These are phyloP conservation scores for Myrmecophaga tridactyla DNA, from an alignment of 2,113 vertebrate species.

Conservation along the genomic window DNA sequence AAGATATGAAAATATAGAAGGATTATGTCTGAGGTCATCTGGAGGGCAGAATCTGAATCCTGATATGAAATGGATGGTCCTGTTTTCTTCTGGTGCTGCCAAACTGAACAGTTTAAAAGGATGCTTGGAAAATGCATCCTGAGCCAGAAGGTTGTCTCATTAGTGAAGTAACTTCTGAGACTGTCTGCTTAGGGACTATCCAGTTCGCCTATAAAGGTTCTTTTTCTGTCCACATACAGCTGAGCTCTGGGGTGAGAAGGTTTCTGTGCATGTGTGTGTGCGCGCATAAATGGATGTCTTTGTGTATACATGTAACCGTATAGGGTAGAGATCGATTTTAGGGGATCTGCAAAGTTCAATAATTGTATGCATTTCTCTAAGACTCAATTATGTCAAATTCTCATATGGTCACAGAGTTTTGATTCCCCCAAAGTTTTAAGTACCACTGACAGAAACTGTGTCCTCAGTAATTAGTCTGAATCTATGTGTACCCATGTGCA, in stretches of 20 bases:
- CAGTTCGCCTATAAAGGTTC: background rate
- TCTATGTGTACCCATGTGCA: background rate
- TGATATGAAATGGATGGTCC: background rate
- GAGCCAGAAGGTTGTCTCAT: background rate
- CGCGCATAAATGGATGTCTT: background rate
- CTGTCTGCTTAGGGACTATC: background rate
- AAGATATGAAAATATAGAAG: background rate
- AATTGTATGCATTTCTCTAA: background rate
- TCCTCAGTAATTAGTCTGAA: background rate
- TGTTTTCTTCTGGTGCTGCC: background rate
- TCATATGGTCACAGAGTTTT: background rate
- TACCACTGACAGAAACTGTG: background rate
- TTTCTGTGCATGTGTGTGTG: too few species aligned
- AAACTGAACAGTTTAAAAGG: background rate
- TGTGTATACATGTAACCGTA: background rate
- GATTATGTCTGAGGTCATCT: background rate
- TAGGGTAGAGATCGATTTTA: background rate
- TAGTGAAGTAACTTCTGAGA: background rate
- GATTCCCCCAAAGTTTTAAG: background rate
- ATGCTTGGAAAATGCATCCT: conserved; percentile 10
- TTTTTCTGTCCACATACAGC: background rate
- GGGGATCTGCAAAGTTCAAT: background rate
- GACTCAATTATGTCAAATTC: background rate
- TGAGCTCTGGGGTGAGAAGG: too few species aligned
- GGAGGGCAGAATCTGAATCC: background rate